Percentiles rank a stretch among this genome's conserved stretches.
phyloP scores from a whole-genome alignment of 2,888 invertebrate genomes.

The Melinaea menophilus region DNA sequence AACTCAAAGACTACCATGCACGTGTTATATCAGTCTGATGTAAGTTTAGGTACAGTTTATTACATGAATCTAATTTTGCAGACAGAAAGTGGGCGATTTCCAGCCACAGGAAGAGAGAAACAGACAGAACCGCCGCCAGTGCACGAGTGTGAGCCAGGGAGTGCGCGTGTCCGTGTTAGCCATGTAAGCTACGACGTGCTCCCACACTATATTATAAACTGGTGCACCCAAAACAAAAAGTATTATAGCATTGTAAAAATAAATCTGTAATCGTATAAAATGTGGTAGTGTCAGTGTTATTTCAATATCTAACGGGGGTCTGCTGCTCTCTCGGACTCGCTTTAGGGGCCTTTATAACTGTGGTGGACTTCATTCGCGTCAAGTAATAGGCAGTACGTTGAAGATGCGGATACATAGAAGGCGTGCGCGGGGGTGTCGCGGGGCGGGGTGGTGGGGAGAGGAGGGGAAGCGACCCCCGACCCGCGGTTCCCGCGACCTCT shows the following conservation, averaged over 20 bases:
- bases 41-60: slow-evolving; percentile 12
- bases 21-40: slow-evolving; percentile 16
- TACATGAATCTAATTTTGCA: slow-evolving; percentile 42
- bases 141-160: slow-evolving; percentile 48
- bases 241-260: slow-evolving; percentile 47
- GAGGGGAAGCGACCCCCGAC: slow-evolving; percentile 49
- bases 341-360: slow-evolving; percentile 77
- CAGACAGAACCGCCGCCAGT: slow-evolving; percentile 78
- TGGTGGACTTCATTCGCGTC: slow-evolving; percentile 66
- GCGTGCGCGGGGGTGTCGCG: slow-evolving; percentile 63
- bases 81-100: slow-evolving; percentile 69
- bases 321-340: slow-evolving; percentile 80
- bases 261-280: slow-evolving; percentile 59
- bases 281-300: slow-evolving; percentile 73
- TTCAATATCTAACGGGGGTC: slow-evolving; percentile 74
- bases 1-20: slow-evolving; percentile 31
- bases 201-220: slow-evolving; percentile 57
- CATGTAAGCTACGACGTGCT: slow-evolving; percentile 69
- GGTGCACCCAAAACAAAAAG: slow-evolving; percentile 63
- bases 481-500: slow-evolving; percentile 65
- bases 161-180: slow-evolving; percentile 59
- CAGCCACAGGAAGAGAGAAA: slow-evolving; percentile 79
- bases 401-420: slow-evolving; percentile 60
- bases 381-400: slow-evolving; percentile 64
- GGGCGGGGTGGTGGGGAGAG: slow-evolving; percentile 44